Conservation (phyloP, 1,140 invertebrate genomes). For the Caenorhabditis briggsae region DNA sequence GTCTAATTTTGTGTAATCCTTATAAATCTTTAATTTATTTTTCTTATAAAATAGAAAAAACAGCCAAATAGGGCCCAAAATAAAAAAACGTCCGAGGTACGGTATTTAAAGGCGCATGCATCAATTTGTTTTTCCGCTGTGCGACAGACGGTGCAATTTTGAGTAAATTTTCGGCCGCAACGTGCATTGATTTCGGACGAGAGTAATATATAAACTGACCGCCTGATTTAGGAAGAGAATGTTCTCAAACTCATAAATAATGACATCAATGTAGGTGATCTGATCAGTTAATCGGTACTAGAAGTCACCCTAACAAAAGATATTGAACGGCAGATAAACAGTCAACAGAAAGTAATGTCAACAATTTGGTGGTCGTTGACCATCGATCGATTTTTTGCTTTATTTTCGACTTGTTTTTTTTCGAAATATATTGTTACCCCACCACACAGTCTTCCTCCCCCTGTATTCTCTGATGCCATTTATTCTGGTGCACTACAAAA, state of each 20-base stretch:
- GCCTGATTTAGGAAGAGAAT: too few species aligned
- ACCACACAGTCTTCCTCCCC: not conserved
- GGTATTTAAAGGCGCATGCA: too few species aligned
- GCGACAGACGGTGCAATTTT: too few species aligned
- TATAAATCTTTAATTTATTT: too few species aligned
- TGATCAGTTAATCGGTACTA: slow-evolving; percentile 4
- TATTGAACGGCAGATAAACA: slow-evolving; percentile 13
- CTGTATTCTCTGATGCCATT: slow-evolving; percentile 5
- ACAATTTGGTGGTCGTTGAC: slow-evolving; percentile 23
- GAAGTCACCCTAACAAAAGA: not conserved
- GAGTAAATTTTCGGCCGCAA: too few species aligned
- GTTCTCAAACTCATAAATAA: not conserved
- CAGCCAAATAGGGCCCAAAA: too few species aligned
- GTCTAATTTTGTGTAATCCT: too few species aligned
- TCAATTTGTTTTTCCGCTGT: too few species aligned
- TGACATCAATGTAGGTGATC: slow-evolving; percentile 46
- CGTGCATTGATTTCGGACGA: too few species aligned
- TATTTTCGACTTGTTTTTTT: slow-evolving; percentile 42
- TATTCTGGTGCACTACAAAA: not conserved
- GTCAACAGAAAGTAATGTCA: slow-evolving; percentile 32
- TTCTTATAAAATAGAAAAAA: too few species aligned
- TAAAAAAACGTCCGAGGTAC: too few species aligned
- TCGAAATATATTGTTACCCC: not conserved
- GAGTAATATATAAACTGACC: too few species aligned
- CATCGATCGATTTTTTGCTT: slow-evolving; percentile 41